A percentile compares a stretch with the other conserved stretches of the same genome.
These are phyloP conservation scores for Corella eumyota DNA, from an alignment of 23 tunicate genomes.

Conservation along the genomic window DNA sequence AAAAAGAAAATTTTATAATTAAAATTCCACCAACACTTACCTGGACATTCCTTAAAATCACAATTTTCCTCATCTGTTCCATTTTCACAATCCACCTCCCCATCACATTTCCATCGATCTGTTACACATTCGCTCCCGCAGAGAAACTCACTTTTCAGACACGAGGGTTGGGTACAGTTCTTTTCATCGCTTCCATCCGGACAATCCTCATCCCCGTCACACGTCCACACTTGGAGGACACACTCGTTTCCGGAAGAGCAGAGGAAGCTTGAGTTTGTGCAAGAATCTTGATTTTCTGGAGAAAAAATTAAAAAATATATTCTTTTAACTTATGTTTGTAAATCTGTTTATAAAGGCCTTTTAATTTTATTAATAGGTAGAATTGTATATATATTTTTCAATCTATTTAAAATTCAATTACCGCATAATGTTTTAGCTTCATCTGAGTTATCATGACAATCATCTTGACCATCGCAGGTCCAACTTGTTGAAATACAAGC, in stretches of 20 bases:
- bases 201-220: conserved; percentile 22
- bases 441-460: conserved; percentile 41
- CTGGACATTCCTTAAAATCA: conserved; percentile 5
- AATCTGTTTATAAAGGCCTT: no score
- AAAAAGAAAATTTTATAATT: no score
- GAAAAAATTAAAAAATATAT: neutral
- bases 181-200: conserved; percentile 33
- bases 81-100: conserved; percentile 33
- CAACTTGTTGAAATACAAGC: conserved; percentile 19
- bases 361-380: no score
- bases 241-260: conserved; percentile 7
- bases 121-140: conserved; percentile 25
- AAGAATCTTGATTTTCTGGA: no score
- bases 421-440: conserved; percentile 21
- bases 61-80: conserved; percentile 29
- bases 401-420: conserved; percentile 6
- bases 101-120: conserved; percentile 33
- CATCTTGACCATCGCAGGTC: conserved; percentile 30
- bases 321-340: no score
- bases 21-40: no score
- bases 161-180: conserved; percentile 12
- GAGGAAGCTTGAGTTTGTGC: conserved; percentile 1
- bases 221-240: conserved; percentile 1
- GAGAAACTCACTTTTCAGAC: conserved; percentile 4
- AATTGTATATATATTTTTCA: no score